Conservation (phyloP, 2,113 vertebrate species). For the Tonatia bakeri region DNA sequence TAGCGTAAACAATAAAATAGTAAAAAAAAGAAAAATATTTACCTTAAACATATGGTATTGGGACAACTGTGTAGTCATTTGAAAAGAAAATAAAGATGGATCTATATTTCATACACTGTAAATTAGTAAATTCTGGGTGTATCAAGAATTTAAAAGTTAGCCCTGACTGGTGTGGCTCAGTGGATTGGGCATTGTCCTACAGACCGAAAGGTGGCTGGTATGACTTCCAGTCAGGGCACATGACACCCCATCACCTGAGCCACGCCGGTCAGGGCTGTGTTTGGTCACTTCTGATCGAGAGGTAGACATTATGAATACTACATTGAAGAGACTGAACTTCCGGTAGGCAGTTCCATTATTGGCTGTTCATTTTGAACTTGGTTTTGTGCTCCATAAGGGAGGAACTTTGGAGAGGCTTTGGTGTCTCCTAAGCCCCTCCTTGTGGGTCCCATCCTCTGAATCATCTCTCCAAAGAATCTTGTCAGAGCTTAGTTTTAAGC, state of each 20-base stretch:
- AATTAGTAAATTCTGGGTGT: not conserved
- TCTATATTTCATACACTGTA: not conserved
- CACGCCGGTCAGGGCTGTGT: too few species aligned
- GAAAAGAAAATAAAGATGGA: not conserved
- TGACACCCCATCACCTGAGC: too few species aligned
- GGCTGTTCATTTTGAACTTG: not conserved
- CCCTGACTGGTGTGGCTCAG: not conserved
- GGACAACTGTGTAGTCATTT: not conserved
- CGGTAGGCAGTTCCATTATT: not conserved
- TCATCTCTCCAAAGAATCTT: not conserved
- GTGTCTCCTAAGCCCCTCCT: not conserved
- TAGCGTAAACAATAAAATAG: too few species aligned
- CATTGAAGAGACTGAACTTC: slow-evolving; percentile 8
- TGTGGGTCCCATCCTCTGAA: not conserved
- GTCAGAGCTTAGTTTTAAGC: not conserved
- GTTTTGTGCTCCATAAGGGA: not conserved
- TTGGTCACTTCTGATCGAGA: slow-evolving; percentile 19
- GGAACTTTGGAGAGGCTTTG: not conserved
- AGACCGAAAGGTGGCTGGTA: too few species aligned
- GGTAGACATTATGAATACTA: not conserved
- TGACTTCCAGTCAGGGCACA: too few species aligned
- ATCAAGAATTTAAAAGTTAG: not conserved
- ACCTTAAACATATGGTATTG: not conserved
- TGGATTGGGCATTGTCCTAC: not conserved
- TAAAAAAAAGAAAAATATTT: not conserved